Conservation (phyloP, 37 sponge, comb jelly and placozoan species). For the Theonella swinhoei region DNA sequence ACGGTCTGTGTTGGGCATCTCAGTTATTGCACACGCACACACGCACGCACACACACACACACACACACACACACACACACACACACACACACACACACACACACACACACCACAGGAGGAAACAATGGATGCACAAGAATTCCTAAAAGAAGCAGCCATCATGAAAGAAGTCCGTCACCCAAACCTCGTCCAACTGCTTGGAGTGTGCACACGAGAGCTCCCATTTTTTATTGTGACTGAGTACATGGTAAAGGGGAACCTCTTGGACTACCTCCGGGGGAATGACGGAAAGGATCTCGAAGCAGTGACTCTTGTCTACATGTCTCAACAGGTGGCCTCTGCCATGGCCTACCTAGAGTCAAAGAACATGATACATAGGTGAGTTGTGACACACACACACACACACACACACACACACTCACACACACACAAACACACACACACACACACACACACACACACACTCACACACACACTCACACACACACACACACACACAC, state of each 20-base stretch:
- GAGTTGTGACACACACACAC: not conserved
- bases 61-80: no score
- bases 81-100: conserved; percentile 13
- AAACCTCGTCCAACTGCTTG: conserved; percentile 92
- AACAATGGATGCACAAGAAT: conserved; percentile 92
- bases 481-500: not conserved
- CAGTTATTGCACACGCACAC: not conserved
- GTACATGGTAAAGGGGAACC: conserved; percentile 95
- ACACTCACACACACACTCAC: not conserved
- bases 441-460: conserved; percentile 12
- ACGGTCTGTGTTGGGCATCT: not conserved
- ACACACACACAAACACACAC: no score
- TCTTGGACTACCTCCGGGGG: conserved; percentile 91
- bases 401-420: not conserved
- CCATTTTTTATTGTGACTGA: conserved; percentile 98
- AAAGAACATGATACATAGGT: conserved; percentile 94
- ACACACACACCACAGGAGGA: conserved; percentile 76
- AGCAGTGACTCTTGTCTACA: conserved; percentile 84
- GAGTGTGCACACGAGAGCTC: conserved; percentile 92
- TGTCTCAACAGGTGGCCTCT: conserved; percentile 92
- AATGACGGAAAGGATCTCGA: conserved; percentile 74
- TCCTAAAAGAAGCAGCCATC: conserved; percentile 94
- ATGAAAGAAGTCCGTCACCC: conserved; percentile 95
- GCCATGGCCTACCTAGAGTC: conserved; percentile 97
- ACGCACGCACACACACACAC: not conserved